phyloP scores from a whole-genome alignment of 2,888 invertebrate genomes.

The Acanthosepion pharaonis region DNA sequence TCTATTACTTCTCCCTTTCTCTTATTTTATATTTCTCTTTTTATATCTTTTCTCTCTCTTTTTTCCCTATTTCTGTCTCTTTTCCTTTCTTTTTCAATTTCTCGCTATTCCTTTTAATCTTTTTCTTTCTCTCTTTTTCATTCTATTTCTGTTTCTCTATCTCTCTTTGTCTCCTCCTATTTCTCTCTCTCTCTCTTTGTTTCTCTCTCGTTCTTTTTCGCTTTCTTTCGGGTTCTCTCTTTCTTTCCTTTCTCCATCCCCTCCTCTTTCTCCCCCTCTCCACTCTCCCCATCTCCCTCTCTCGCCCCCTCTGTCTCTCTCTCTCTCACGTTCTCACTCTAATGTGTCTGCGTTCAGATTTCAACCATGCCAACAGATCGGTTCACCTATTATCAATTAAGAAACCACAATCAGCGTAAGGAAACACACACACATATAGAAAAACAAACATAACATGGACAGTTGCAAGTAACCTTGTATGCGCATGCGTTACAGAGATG shows the following conservation, averaged over 20 bases:
- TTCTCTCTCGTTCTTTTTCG: background rate
- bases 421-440: background rate
- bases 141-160: background rate
- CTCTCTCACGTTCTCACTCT: background rate
- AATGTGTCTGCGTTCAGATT: background rate
- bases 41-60: background rate
- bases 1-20: background rate
- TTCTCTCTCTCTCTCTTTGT: background rate
- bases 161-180: background rate
- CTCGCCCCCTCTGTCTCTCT: background rate
- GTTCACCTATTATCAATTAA: background rate
- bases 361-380: background rate
- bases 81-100: background rate
- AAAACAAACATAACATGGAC: background rate
- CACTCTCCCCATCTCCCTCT: no score
- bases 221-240: background rate
- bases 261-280: no score
- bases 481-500: background rate
- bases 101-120: background rate
- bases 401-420: background rate
- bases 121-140: conserved; percentile 39
- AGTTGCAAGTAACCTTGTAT: background rate
- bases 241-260: background rate
- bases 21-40: background rate
- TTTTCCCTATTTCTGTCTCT: background rate